Evolutionary conservation across 2,797 vertebrate species (phyloP).

Genomic region (Mormyrops attenuatus): DNA sequence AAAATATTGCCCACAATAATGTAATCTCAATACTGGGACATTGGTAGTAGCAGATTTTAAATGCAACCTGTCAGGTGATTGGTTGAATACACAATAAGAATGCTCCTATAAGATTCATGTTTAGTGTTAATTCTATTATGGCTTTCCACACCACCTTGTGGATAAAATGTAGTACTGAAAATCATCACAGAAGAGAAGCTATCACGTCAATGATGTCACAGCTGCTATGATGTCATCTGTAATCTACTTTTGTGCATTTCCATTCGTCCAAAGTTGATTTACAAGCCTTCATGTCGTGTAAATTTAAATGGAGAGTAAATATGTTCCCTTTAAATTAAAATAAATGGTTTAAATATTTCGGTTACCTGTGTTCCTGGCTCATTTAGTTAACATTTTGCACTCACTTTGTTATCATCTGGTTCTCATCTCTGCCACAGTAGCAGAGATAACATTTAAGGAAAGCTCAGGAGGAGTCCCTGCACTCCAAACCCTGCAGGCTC

Average conservation of each 20-base stretch:
- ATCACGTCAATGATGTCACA: not conserved
- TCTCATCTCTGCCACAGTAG: not conserved
- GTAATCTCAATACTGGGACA: not conserved
- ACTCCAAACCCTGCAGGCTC: not conserved
- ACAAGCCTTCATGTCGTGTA: not conserved
- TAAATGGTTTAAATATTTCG: not conserved
- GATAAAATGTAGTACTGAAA: conserved; percentile 10
- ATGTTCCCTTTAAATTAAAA: not conserved
- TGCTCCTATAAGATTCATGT: not conserved
- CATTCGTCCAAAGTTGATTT: not conserved
- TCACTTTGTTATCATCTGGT: not conserved
- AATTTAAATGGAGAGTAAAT: conserved; percentile 1
- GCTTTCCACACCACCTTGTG: conserved; percentile 9
- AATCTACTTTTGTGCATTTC: not conserved
- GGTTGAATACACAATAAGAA: not conserved
- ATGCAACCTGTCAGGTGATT: not conserved
- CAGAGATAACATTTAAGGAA: not conserved
- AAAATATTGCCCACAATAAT: not conserved
- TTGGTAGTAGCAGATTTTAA: not conserved
- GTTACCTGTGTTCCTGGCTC: not conserved
- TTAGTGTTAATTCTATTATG: conserved; percentile 5
- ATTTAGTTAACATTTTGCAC: not conserved
- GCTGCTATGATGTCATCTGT: not conserved
- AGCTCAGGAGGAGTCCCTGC: not conserved
- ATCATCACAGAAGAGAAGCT: not conserved